Evolutionary conservation across 2,888 invertebrate genomes (phyloP).

Genomic region (Epicampocera succincta): DNA sequence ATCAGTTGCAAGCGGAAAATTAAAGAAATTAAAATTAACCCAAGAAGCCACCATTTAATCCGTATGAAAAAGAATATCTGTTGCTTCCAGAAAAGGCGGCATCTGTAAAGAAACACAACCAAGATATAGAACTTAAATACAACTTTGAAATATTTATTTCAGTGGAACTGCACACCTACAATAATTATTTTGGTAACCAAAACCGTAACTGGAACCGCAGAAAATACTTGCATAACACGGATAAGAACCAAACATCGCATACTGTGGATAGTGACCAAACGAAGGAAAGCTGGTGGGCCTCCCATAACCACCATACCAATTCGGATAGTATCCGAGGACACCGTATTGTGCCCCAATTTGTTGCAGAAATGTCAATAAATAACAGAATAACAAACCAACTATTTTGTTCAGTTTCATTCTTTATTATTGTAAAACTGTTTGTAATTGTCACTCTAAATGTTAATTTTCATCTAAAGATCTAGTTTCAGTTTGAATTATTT

Average conservation of each 20-base stretch:
- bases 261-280: slow-evolving; percentile 64
- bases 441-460: too few relatives aligned
- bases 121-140: slow-evolving; percentile 47
- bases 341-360: slow-evolving; percentile 50
- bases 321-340: slow-evolving; percentile 51
- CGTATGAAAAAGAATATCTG: slow-evolving; percentile 68
- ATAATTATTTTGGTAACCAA: slow-evolving; percentile 59
- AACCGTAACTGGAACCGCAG: slow-evolving; percentile 56
- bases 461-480: too few relatives aligned
- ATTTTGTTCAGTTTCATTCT: slow-evolving; percentile 24
- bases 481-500: slow-evolving; percentile 1
- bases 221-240: slow-evolving; percentile 52
- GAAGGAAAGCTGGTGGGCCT: slow-evolving; percentile 40
- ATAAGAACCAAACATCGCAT: slow-evolving; percentile 59
- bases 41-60: slow-evolving; percentile 68
- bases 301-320: slow-evolving; percentile 44
- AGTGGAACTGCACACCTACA: slow-evolving; percentile 56
- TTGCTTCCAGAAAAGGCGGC: slow-evolving; percentile 68
- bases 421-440: too few relatives aligned
- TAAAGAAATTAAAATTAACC: slow-evolving; percentile 43
- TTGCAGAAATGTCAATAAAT: slow-evolving; percentile 2
- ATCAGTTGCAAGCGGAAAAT: too few relatives aligned
- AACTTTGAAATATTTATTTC: not conserved
- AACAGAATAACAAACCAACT: not conserved
- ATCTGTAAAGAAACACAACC: slow-evolving; percentile 70